A percentile compares a stretch with the other conserved stretches of the same genome.
Conservation (phyloP, 2,113 vertebrate species). For the Ageneiosus marmoratus region DNA sequence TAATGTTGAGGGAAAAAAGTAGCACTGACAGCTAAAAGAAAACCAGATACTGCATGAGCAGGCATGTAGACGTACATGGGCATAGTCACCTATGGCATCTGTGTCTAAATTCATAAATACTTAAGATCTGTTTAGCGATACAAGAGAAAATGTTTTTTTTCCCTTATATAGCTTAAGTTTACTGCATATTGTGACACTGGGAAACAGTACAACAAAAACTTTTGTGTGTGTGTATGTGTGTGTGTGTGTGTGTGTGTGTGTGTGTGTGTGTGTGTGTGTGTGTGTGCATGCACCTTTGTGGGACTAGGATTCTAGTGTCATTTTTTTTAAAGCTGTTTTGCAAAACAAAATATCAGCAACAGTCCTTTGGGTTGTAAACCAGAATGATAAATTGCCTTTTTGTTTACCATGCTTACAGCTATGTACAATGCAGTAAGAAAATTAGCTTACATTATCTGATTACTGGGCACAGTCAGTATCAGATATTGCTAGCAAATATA, state of each 20-base stretch:
- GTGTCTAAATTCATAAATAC: slow-evolving; percentile 5
- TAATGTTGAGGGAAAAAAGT: neutral
- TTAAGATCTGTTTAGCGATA: slow-evolving; percentile 2
- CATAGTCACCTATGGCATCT: slow-evolving; percentile 5
- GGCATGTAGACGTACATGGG: slow-evolving; percentile 5
- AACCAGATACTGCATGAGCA: slow-evolving; percentile 1
- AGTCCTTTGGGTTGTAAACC: neutral
- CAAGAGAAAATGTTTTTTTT: neutral
- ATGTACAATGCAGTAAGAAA: neutral
- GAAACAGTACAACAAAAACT: neutral
- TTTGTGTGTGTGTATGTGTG: neutral
- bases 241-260: neutral
- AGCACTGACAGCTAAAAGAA: neutral
- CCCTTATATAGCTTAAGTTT: neutral
- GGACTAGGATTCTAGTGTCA: no score
- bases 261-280: neutral
- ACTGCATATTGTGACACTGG: neutral
- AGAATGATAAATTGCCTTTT: neutral
- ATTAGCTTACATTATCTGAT: neutral
- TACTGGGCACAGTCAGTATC: neutral
- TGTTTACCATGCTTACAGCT: neutral
- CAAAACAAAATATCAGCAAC: neutral
- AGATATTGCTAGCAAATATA: neutral
- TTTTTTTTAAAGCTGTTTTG: neutral
- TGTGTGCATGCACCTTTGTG: neutral